Evolutionary conservation across 2,113 vertebrate genomes (phyloP), one percentile per base, ranked within the genome.

Genomic region (Carassius carassius): DNA sequence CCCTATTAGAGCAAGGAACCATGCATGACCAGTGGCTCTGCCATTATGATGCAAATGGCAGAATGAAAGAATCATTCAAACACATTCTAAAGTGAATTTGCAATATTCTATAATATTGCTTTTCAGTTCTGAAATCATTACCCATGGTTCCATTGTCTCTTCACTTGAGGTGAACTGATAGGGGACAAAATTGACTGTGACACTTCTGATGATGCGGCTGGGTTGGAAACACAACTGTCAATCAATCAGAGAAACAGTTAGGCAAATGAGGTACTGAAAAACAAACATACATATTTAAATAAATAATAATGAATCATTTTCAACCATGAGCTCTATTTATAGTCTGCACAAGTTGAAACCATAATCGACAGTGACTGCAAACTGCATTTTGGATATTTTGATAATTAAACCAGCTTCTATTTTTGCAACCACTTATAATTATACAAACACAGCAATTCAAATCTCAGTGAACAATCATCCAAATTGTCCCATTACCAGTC

Each of bases 41-140:
- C 75, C 51, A 83, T 82, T 86, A 76, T 83, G 82, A 88, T 88
- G 86, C 83, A 83, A 87, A 87, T 82, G 70, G 74, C 69, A 72
- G 83, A 90, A 90, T 82, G 70, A 78, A 78, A 67, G 84, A 90
- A 90, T 72, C 72, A 78, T 23, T 74, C 29, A 81, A 84, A 86
- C 70, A 63, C 65, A 81, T 83, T 81, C 60, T 77, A 81, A 89
- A 87, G 76, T 81, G 81, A 85, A 81, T 84, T 65, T 62, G 21
- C 35, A 84, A 82, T 87, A 82, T 82, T 84, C 49, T 25, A 37
- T 60, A 84, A 75, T 81, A 82, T 79, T 74, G 35, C 62, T 83
- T 21, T 29, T 51, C 32, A 77, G 84, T 75, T 81, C 74, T 5
- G 49, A 67, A 63, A 35, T 32, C 41, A 56, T 84, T 82, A 74